Conservation (phyloP, 2,113 vertebrate species). For the Saccopteryx leptura region DNA sequence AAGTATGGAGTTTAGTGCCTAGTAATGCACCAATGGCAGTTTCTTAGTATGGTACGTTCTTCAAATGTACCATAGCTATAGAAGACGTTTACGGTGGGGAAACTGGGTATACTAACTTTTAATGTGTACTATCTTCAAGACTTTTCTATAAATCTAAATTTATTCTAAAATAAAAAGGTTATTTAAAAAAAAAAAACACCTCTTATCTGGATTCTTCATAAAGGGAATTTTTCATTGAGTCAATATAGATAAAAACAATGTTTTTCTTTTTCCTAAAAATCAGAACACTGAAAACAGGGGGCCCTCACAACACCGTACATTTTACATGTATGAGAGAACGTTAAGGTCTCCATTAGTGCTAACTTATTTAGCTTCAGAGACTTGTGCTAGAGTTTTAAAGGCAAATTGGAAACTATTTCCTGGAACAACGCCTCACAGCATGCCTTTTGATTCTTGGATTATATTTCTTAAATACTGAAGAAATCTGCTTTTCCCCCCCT, state of each 20-base stretch:
- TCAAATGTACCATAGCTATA: neutral
- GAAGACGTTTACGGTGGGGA: neutral
- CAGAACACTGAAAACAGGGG: neutral
- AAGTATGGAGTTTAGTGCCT: neutral
- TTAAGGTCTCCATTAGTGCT: slow-evolving; percentile 81
- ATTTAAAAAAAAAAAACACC: neutral
- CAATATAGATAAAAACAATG: neutral
- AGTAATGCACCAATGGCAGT: neutral
- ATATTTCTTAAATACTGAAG: slow-evolving; percentile 89
- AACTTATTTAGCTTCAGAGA: slow-evolving; percentile 82
- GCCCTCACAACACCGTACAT: slow-evolving; percentile 62
- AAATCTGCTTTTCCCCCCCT: slow-evolving; percentile 91
- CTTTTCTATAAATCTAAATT: slow-evolving; percentile 42
- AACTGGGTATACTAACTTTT: neutral
- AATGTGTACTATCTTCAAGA: neutral
- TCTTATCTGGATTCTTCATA: neutral
- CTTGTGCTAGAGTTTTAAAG: slow-evolving; percentile 84
- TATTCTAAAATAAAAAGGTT: slow-evolving; percentile 9
- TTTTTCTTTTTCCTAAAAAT: slow-evolving; percentile 45
- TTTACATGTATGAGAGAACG: slow-evolving; percentile 81
- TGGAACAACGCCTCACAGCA: slow-evolving; percentile 88
- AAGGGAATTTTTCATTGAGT: neutral
- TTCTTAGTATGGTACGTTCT: neutral
- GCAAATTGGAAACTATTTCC: slow-evolving; percentile 91
- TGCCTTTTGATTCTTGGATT: slow-evolving; percentile 90